Evolutionary conservation across 2,888 invertebrate species (phyloP).

Genomic region (Luperina nickerlii): DNA sequence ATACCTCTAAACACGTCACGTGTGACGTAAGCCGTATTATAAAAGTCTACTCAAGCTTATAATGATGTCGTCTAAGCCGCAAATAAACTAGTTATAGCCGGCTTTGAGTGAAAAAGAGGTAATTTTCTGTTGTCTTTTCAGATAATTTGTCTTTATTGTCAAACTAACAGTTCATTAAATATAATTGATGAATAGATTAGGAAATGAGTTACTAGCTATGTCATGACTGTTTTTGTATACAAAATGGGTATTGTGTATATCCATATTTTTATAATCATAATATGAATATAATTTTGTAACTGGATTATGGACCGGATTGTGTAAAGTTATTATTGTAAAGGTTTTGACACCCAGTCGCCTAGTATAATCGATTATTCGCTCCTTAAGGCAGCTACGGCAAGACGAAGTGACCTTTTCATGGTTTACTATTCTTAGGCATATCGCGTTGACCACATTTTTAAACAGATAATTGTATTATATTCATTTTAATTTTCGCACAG

Average conservation of each 20-base stretch:
- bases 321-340: slow-evolving; percentile 44
- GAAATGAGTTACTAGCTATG: slow-evolving; percentile 29
- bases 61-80: slow-evolving; percentile 61
- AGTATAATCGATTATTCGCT: slow-evolving; percentile 55
- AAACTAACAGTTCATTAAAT: slow-evolving; percentile 54
- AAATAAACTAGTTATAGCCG: slow-evolving; percentile 64
- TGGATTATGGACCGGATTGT: slow-evolving; percentile 35
- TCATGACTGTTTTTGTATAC: slow-evolving; percentile 9
- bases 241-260: background rate
- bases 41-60: slow-evolving; percentile 66
- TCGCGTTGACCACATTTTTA: slow-evolving; percentile 14
- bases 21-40: slow-evolving; percentile 68
- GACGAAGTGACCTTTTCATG: slow-evolving; percentile 50
- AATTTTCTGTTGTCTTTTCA: slow-evolving; percentile 61
- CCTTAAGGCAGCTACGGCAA: slow-evolving; percentile 35
- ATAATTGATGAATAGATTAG: slow-evolving; percentile 53
- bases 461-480: slow-evolving; percentile 1
- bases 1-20: slow-evolving; percentile 59
- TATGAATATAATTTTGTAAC: slow-evolving; percentile 6
- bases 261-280: background rate
- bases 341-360: slow-evolving; percentile 38
- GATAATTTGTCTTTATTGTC: slow-evolving; percentile 50
- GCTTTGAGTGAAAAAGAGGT: slow-evolving; percentile 48
- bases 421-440: slow-evolving; percentile 30
- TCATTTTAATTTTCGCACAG: background rate